Evolutionary conservation across 2,113 vertebrate species (phyloP), one percentile per base, ranked within the genome.

Genomic region (Tautogolabrus adspersus): DNA sequence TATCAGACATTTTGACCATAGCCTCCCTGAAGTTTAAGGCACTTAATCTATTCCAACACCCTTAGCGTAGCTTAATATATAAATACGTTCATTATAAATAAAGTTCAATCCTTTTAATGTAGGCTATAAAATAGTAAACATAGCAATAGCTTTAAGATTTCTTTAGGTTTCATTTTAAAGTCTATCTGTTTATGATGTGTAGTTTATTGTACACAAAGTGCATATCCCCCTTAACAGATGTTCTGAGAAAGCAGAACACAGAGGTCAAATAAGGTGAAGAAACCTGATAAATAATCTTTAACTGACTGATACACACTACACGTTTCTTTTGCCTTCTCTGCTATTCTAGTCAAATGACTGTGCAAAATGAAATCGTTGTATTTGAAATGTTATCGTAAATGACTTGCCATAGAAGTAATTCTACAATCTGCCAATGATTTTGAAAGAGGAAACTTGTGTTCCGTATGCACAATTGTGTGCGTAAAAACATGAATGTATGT

Each of bases 261-360:
- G 13, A 18, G 81, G 81, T 90, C 77, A 88, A n/a, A 72, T 52
- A 2, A 78, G 68, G 79, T 86, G 23, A 91, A 79, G 2, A 30
- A 26, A 10, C 13, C 52, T 12, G 21, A 55, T 10, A 66, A 77
- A 55, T 10, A 66, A 77, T 70, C n/a, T 66, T 19, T 3, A 76
- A 12, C 10, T 61, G 5, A 44, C 6, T 64, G 52, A 62, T 40
- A 30, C 7, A 44, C 47, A 52, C 8, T 19, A 51, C 12, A 76
- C 69, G 37, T 12, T 30, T 5, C 12, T 19, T 15, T 16, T 18
- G 2, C 3, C 21, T 30, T 46, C 51, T 26, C 57, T 22, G 18
- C 26, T 54, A 19, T 26, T 57, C 11, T 12, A 12, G 69, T 23
- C 3, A 64, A 8, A 3, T 63, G 21, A 54, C 40, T 23, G 26